A percentile compares a stretch with the other conserved stretches of the same genome.
Conservation (phyloP, 1,140 invertebrate genomes). For the Proctacanthus coquilletti region DNA sequence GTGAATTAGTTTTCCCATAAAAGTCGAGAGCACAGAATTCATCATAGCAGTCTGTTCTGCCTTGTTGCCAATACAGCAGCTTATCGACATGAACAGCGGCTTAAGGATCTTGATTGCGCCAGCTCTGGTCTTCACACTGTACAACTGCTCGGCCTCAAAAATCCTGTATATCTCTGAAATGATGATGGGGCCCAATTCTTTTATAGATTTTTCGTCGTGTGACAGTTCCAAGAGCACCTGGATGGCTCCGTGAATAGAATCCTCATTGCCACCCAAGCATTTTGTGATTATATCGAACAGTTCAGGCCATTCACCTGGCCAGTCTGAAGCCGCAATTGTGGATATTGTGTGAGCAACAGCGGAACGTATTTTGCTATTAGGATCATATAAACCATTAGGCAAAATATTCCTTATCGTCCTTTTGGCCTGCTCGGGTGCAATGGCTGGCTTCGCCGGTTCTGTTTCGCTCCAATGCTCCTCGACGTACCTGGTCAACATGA, state of each 20-base stretch:
- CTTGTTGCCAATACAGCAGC: slow-evolving; percentile 42
- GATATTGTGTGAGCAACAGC: slow-evolving; percentile 62
- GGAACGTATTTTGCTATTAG: slow-evolving; percentile 52
- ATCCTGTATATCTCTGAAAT: slow-evolving; percentile 63
- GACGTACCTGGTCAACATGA: slow-evolving; percentile 61
- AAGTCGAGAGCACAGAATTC: slow-evolving; percentile 50
- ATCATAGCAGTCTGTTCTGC: slow-evolving; percentile 51
- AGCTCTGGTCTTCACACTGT: slow-evolving; percentile 21
- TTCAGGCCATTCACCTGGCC: slow-evolving; percentile 62
- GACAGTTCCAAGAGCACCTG: slow-evolving; percentile 58
- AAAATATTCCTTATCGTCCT: slow-evolving; percentile 48
- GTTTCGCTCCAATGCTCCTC: slow-evolving; percentile 50
- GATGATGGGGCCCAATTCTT: slow-evolving; percentile 55
- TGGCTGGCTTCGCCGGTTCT: slow-evolving; percentile 44
- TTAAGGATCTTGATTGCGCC: slow-evolving; percentile 25
- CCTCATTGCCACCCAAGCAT: slow-evolving; percentile 38
- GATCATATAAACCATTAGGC: slow-evolving; percentile 49
- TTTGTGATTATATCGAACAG: slow-evolving; percentile 55
- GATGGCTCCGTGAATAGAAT: slow-evolving; percentile 62
- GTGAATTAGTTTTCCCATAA: slow-evolving; percentile 52
- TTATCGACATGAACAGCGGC: slow-evolving; percentile 32
- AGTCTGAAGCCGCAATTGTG: slow-evolving; percentile 62
- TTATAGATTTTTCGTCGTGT: slow-evolving; percentile 55
- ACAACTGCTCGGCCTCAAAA: slow-evolving; percentile 47
- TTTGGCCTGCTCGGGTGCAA: slow-evolving; percentile 38